phyloP scores from a whole-genome alignment of 2,888 invertebrate species.

The Aporophyla nigra region DNA sequence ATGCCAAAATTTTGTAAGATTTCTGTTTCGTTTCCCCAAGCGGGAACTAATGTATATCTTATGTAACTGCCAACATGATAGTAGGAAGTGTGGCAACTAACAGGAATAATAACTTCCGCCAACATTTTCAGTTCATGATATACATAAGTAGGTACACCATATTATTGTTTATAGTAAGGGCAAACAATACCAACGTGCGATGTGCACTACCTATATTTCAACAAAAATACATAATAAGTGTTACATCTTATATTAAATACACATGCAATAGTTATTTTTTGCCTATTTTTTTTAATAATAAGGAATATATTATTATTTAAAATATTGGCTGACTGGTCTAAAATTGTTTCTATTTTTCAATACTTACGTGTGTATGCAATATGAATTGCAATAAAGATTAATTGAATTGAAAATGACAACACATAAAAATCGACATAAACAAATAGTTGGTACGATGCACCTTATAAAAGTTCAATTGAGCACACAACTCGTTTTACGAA shows the following conservation, averaged over 20 bases:
- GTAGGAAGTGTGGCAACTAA: constrained; percentile 6
- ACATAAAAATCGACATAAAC: background rate
- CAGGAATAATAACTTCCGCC: constrained; percentile 11
- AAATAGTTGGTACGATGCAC: constrained; percentile 14
- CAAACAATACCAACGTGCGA: background rate
- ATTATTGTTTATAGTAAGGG: constrained; percentile 7
- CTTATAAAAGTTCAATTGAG: background rate
- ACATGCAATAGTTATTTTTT: no score
- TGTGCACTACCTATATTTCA: background rate
- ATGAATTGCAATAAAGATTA: no score
- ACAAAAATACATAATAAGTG: background rate
- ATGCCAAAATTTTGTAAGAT: constrained; percentile 29
- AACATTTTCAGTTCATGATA: constrained; percentile 10
- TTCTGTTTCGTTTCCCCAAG: constrained; percentile 19
- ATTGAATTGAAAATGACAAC: background rate
- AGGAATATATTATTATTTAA: no score
- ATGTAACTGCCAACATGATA: constrained; percentile 37
- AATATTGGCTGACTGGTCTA: no score
- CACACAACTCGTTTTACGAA: constrained; percentile 25
- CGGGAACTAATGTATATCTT: constrained; percentile 43
- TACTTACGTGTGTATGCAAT: no score
- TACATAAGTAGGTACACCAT: background rate
- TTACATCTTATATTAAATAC: no score
- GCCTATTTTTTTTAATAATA: no score
- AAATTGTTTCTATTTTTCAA: no score